Evolutionary conservation across 2,113 vertebrate species (phyloP), one percentile per base, ranked within the genome.

Genomic region (Pipa parva): DNA sequence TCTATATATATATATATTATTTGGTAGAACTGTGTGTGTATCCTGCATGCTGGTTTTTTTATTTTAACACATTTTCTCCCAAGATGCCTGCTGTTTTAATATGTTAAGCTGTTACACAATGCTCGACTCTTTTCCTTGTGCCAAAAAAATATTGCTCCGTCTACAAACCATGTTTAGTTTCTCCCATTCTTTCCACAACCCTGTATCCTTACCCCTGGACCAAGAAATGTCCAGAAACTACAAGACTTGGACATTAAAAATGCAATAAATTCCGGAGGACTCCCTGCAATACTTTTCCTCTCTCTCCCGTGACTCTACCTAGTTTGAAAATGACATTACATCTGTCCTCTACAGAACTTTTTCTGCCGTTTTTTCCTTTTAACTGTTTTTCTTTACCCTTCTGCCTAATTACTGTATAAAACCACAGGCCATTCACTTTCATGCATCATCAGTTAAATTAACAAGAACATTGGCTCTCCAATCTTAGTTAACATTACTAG

Each of bases 341-440:
- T 61, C 66, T 58, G 25, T 17, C 54, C 36, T 61, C 24, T 54
- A 46, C 46, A 48, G 48, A 61, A 70, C 46, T 54, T 60, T 70
- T 36, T 70, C 25, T 46, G 59, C 48, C 49, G 57, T 70, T 54
- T 55, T 59, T 15, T 29, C 42, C 39, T 25, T 21, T n/a, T 31
- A 37, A 54, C 17, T 17, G 48, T 50, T 45, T 54, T 22, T 59
- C 50, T 31, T 24, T 24, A 2, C 21, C 9, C 31, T 52, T 29
- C 24, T 36, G 2, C 33, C 39, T 24, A 39, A 60, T 10, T 54
- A 28, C 66, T 67, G 28, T 67, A 57, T 45, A 67, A 49, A 48
- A 54, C 42, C 21, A 28, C 51, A 70, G 66, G 66, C 36, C 31
- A 27, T 70, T 70, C 66, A 70, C 59, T 70, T 58, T 70, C 61